Evolutionary conservation across 1,140 invertebrate species (phyloP), one percentile per base, ranked within the genome.

Genomic region (Bombus cullumanus): DNA sequence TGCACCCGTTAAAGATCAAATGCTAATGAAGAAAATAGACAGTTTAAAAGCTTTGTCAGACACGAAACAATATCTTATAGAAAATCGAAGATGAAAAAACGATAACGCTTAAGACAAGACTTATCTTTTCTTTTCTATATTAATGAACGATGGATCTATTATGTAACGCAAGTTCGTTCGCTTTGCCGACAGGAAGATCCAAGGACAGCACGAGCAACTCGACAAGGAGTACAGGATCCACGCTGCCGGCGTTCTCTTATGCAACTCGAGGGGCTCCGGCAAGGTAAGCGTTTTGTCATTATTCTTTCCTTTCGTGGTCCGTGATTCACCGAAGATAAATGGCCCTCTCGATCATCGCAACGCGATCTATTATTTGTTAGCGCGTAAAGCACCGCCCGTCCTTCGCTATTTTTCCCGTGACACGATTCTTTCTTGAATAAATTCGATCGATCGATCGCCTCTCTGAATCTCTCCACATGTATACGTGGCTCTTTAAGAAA

Each of bases 191-290:
- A 97, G 97, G 83, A 96, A 97, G 92, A 97, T 97, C 90, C 97
- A 97, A 94, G 96, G 96, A 39, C 97, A 97, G 91, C 97, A 97
- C 92, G 96, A 97, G 86, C 97, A 97, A 85, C 95, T 97, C 91
- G 97, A 97, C 91, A 96, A 97, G 88, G 97, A 97, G 90, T 97
- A 97, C 90, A 95, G 96, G 79, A 96, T 96, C 87, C 96, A 97
- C 88, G 97, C 97, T 74, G 95, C 97, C 72, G 97, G 97, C 77
- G 96, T 96, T 80, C 95, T 97, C 28, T 94, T 96, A 43, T 96
- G 96, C 86, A 97, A 97, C 92, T 96, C 96, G 10, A 95, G 96
- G 78, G 96, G 96, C 64, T 97, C 96, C 71, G 97, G 96, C 88
- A 97, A 97, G 95, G 97, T 97, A 93, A 96, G 96, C 93, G 77